phyloP scores from a whole-genome alignment of 2,113 vertebrate genomes.

The Myxocyprinus asiaticus region DNA sequence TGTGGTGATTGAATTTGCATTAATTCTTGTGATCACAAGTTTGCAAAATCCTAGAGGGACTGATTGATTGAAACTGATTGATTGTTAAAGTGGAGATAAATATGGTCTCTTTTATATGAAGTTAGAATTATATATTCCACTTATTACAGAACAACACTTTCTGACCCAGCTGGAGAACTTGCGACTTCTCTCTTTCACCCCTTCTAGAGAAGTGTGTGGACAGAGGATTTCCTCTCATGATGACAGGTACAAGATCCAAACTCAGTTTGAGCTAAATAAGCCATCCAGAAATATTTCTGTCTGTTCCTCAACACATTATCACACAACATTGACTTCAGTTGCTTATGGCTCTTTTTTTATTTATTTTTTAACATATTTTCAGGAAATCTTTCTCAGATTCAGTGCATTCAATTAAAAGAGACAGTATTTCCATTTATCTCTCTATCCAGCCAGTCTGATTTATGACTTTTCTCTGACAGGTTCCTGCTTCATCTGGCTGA shows the following conservation, averaged over 20 bases:
- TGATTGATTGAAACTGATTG: too few species aligned
- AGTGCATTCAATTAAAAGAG: not conserved
- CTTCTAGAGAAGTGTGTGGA: conserved; percentile 93
- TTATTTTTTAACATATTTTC: not conserved
- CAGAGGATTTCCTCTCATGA: conserved; percentile 94
- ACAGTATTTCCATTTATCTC: not conserved
- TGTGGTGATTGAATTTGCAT: too few species aligned
- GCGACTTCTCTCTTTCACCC: conserved; percentile 93
- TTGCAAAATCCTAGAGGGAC: too few species aligned
- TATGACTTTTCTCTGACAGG: conserved; percentile 65
- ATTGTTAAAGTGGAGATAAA: too few species aligned
- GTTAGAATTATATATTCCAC: not conserved
- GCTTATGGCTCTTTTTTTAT: not conserved
- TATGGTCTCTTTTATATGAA: too few species aligned
- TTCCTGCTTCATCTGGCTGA: conserved; percentile 95
- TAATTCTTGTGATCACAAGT: too few species aligned
- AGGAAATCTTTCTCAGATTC: not conserved
- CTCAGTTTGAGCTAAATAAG: too few species aligned
- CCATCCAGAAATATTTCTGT: not conserved
- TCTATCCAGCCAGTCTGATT: not conserved
- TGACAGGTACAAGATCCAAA: conserved; percentile 81
- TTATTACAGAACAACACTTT: conserved; percentile 89
- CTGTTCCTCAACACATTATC: not conserved
- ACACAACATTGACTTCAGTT: not conserved
- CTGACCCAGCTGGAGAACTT: conserved; percentile 92